These are phyloP conservation scores for Aphidoletes aphidimyza DNA, from an alignment of 2,888 invertebrate species.

Conservation along the genomic window DNA sequence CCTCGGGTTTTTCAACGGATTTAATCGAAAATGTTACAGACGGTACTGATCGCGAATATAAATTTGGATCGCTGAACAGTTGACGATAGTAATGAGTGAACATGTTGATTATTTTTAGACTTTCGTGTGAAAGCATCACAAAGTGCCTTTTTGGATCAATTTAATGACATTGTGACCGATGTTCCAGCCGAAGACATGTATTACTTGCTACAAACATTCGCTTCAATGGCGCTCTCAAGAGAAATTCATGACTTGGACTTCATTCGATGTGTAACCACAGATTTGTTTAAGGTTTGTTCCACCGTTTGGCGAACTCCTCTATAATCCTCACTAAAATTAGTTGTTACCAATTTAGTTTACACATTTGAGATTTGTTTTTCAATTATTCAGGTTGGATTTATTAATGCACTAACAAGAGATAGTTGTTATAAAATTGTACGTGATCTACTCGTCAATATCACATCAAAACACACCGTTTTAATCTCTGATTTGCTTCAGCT, in stretches of 20 bases:
- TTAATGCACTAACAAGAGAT: constrained; percentile 76
- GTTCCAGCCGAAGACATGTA: constrained; percentile 79
- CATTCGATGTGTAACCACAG: constrained; percentile 73
- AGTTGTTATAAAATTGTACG: constrained; percentile 79
- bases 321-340: too few relatives aligned
- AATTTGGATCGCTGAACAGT: neutral
- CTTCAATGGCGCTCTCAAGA: constrained; percentile 81
- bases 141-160: constrained; percentile 68
- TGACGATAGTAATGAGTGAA: constrained; percentile 54
- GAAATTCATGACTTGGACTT: constrained; percentile 72
- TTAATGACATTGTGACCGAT: constrained; percentile 73
- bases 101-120: constrained; percentile 61
- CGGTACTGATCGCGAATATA: constrained; percentile 56
- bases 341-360: too few relatives aligned
- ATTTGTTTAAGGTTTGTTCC: constrained; percentile 77
- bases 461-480: constrained; percentile 75
- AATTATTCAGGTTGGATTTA: constrained; percentile 75
- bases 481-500: constrained; percentile 74
- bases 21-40: constrained; percentile 56
- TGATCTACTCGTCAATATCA: constrained; percentile 77
- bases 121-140: constrained; percentile 68
- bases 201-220: constrained; percentile 80
- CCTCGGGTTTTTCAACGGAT: constrained; percentile 68
- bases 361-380: constrained; percentile 55
- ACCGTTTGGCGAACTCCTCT: too few relatives aligned